Percentiles rank a stretch among this genome's conserved stretches.
These are phyloP conservation scores for Cancer borealis DNA, from an alignment of 2,888 invertebrate genomes.

Conservation along the genomic window DNA sequence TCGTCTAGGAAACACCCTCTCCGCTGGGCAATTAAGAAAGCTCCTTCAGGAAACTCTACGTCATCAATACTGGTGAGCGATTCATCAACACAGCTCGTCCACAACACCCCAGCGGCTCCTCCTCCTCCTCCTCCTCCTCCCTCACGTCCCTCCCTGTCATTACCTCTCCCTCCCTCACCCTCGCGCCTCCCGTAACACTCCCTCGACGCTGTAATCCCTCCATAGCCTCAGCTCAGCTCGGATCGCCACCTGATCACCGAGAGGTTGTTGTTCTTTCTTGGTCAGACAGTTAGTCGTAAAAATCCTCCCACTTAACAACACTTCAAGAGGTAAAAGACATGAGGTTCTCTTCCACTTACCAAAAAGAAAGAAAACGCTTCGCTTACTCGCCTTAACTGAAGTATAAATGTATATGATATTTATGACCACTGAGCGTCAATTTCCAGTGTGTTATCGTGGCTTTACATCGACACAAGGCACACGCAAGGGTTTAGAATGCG, in stretches of 20 bases:
- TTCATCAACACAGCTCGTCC: slow-evolving; percentile 9
- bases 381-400: neutral
- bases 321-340: neutral
- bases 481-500: neutral
- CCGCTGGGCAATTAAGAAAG: slow-evolving; percentile 22
- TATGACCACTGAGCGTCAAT: neutral
- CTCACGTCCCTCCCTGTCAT: neutral
- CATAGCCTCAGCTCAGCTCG: neutral
- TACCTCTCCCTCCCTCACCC: slow-evolving; percentile 17
- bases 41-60: slow-evolving; percentile 26
- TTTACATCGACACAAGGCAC: neutral
- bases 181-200: neutral
- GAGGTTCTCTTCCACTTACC: neutral
- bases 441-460: neutral
- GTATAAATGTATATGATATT: neutral
- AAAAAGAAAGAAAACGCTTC: neutral
- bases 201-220: neutral
- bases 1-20: slow-evolving; percentile 21
- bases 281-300: neutral
- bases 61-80: slow-evolving; percentile 29
- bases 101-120: neutral
- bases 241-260: slow-evolving; percentile 11
- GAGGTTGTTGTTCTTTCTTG: neutral
- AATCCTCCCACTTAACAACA: neutral
- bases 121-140: neutral